Conservation (phyloP, 2,888 invertebrate genomes). For the Rhamnusium bicolor region DNA sequence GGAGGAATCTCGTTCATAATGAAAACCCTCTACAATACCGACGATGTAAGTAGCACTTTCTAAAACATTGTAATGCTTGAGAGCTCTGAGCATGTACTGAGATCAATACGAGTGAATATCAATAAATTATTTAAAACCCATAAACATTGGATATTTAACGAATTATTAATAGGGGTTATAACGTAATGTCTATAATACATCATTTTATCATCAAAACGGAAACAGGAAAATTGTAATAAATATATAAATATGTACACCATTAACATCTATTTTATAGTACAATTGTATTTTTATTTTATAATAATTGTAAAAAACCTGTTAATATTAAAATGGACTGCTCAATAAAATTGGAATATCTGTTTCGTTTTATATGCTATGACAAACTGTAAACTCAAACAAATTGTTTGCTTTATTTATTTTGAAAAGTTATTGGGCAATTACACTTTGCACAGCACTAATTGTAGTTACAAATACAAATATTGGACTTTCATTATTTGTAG, state of each 20-base stretch:
- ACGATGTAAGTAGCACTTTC: not conserved
- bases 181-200: too few species aligned
- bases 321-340: not conserved
- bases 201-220: too few species aligned
- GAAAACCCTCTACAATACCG: not conserved
- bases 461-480: not conserved
- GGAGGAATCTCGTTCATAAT: not conserved
- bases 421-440: not conserved
- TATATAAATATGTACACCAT: too few species aligned
- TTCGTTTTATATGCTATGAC: not conserved
- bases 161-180: too few species aligned
- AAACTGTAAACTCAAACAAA: not conserved
- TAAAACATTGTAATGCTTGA: not conserved
- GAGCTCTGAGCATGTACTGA: not conserved
- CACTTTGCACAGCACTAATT: not conserved
- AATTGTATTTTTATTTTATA: too few species aligned
- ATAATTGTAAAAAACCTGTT: not conserved
- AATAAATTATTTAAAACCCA: not conserved
- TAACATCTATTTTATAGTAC: too few species aligned
- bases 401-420: constrained; percentile 5
- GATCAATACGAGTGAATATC: not conserved
- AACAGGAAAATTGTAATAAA: too few species aligned
- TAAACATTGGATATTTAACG: too few species aligned
- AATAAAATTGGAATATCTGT: not conserved
- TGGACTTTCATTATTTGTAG: not conserved